Evolutionary conservation across 2,113 vertebrate species (phyloP).

Genomic region (Sapayoa aenigma): DNA sequence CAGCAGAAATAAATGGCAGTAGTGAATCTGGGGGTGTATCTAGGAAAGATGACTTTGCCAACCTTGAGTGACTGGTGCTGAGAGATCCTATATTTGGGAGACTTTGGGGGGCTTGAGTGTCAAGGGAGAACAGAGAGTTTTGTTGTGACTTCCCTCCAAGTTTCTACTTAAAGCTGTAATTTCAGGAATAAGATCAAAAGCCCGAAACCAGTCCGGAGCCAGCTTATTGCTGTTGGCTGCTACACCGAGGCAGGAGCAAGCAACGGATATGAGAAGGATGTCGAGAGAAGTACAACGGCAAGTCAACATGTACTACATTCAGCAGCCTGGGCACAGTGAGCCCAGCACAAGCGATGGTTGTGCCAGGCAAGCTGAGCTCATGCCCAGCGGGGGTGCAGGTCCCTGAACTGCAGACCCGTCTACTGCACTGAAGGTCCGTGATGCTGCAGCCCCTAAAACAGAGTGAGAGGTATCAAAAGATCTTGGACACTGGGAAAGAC

Average conservation of each 20-base stretch:
- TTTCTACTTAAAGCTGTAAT: neutral
- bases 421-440: rapidly evolving
- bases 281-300: rapidly evolving
- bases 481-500: neutral
- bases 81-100: neutral
- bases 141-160: neutral
- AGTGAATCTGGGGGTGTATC: neutral
- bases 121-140: neutral
- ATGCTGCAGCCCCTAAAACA: neutral
- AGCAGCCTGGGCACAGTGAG: rapidly evolving
- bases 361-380: neutral
- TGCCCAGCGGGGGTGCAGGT: too few relatives aligned
- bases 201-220: neutral
- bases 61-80: neutral
- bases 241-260: rapidly evolving
- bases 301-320: rapidly evolving
- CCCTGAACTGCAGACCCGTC: rapidly evolving
- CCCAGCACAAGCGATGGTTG: too few relatives aligned
- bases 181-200: neutral
- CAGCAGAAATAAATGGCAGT: neutral
- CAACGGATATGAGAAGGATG: neutral
- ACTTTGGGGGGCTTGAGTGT: neutral
- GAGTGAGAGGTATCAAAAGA: neutral
- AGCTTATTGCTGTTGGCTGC: neutral
- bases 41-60: neutral